Evolutionary conservation across 2,888 invertebrate species (phyloP).

Genomic region (Geophilus truncorum): DNA sequence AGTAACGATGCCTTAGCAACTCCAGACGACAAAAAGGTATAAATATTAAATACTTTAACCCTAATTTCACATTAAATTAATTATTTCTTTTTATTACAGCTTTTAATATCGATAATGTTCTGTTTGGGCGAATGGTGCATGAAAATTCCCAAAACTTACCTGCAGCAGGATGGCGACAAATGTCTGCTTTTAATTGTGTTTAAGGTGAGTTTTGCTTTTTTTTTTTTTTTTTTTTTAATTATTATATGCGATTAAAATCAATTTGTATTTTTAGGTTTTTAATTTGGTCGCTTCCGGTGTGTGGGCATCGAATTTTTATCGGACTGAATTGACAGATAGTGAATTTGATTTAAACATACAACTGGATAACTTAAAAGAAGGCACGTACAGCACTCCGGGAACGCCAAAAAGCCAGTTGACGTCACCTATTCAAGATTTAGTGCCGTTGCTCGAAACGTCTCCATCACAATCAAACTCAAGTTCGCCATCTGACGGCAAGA

Average conservation of each 20-base stretch:
- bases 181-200: constrained; percentile 39
- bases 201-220: constrained; percentile 36
- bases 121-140: constrained; percentile 93
- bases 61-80: no score
- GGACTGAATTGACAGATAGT: constrained; percentile 35
- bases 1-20: constrained; percentile 50
- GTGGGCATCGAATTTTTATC: constrained; percentile 42
- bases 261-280: constrained; percentile 46
- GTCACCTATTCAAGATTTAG: constrained; percentile 28
- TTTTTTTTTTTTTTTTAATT: not conserved
- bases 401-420: constrained; percentile 38
- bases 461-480: not conserved
- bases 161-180: constrained; percentile 35
- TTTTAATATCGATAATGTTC: constrained; percentile 74
- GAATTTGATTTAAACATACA: constrained; percentile 42
- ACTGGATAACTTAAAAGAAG: constrained; percentile 41
- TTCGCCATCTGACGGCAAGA: not conserved
- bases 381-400: constrained; percentile 37
- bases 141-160: constrained; percentile 57
- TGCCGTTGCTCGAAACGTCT: constrained; percentile 19
- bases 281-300: constrained; percentile 48
- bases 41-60: not conserved
- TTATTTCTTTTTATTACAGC: constrained; percentile 49
- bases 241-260: not conserved
- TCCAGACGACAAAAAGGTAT: constrained; percentile 57